A percentile compares a stretch with the other conserved stretches of the same genome.
Conservation (phyloP, 2,113 vertebrate genomes). For the Seriola quinqueradiata region DNA sequence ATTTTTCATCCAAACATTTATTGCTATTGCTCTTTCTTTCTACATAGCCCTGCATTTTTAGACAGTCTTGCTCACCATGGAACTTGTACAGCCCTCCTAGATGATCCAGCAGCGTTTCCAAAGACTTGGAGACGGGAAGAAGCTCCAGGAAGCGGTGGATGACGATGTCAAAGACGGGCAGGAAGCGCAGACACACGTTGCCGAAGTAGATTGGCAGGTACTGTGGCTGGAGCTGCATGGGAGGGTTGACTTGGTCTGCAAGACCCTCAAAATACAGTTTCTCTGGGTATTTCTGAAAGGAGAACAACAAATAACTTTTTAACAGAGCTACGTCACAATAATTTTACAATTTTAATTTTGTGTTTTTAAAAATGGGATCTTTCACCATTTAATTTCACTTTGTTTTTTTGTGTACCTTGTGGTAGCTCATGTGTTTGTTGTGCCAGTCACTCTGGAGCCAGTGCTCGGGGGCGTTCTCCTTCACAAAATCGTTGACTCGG, state of each 20-base stretch:
- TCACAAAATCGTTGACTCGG: conserved; percentile 97
- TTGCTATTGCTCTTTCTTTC: not conserved
- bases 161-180: conserved; percentile 98
- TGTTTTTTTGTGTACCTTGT: conserved; percentile 86
- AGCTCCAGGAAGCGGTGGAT: conserved; percentile 99
- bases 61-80: conserved; percentile 87
- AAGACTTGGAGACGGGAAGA: conserved; percentile 96
- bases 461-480: conserved; percentile 98
- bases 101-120: conserved; percentile 97
- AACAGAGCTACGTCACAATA: not conserved
- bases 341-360: not conserved
- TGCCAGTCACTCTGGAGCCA: conserved; percentile 99
- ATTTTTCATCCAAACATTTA: not conserved
- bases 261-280: conserved; percentile 99
- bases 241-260: conserved; percentile 97
- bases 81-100: conserved; percentile 98
- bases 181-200: conserved; percentile 97
- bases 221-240: conserved; percentile 94
- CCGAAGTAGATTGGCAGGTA: conserved; percentile 99
- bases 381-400: not conserved
- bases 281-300: conserved; percentile 95
- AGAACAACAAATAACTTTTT: not conserved
- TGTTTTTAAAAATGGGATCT: not conserved
- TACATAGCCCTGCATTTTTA: not conserved
- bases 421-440: conserved; percentile 98